phyloP scores from a whole-genome alignment of 2,797 vertebrate species.

The Onychomys torridus region DNA sequence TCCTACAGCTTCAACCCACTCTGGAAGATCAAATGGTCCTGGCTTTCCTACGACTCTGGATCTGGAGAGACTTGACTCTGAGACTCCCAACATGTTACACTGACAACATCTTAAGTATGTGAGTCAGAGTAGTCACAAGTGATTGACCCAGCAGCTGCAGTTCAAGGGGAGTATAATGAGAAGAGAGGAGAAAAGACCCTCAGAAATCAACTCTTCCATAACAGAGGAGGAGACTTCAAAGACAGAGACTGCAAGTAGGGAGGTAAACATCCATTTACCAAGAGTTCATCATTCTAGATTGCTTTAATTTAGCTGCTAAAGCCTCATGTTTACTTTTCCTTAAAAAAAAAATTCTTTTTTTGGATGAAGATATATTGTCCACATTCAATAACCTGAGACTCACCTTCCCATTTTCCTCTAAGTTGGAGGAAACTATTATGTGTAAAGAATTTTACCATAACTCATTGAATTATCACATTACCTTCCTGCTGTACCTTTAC shows the following conservation, averaged over 20 bases:
- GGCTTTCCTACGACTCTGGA: neutral
- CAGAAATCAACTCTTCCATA: neutral
- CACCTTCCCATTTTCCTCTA: constrained; percentile 1
- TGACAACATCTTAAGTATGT: neutral
- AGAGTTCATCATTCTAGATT: constrained; percentile 24
- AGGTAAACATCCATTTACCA: neutral
- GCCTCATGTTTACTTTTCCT: constrained; percentile 37
- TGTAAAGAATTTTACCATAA: constrained; percentile 19
- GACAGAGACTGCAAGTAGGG: neutral
- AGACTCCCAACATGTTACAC: neutral
- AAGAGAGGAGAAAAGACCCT: neutral
- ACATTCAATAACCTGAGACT: neutral
- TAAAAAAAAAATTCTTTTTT: neutral
- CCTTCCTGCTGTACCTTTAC: neutral
- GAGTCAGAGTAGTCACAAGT: neutral
- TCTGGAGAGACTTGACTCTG: constrained; percentile 23
- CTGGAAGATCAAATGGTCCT: constrained; percentile 12
- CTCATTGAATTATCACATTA: constrained; percentile 15
- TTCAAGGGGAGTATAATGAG: neutral
- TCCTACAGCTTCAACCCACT: constrained; percentile 8
- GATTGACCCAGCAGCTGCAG: neutral
- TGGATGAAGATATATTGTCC: neutral
- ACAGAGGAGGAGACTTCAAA: constrained; percentile 12
- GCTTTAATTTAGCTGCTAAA: constrained; percentile 3
- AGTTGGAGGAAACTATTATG: neutral